Evolutionary conservation across 2,888 invertebrate genomes (phyloP).

Genomic region (Drosophila macrospina): DNA sequence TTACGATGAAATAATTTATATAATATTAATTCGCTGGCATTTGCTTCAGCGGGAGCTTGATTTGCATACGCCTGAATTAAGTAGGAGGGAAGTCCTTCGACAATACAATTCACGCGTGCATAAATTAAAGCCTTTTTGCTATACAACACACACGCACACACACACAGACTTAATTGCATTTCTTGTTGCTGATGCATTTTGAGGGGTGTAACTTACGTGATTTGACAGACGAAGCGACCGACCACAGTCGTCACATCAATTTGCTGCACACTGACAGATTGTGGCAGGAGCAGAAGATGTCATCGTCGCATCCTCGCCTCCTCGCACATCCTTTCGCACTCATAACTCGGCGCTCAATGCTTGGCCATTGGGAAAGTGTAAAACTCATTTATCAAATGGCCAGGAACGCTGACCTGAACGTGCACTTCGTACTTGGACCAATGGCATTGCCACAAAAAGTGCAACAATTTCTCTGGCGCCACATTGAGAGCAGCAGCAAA

Average conservation of each 20-base stretch:
- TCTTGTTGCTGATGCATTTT: background rate
- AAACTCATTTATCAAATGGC: constrained; percentile 78
- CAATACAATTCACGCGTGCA: constrained; percentile 39
- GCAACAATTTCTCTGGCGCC: constrained; percentile 64
- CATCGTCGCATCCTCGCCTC: constrained; percentile 36
- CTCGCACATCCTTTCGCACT: constrained; percentile 39
- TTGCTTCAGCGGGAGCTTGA: background rate
- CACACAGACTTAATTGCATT: constrained; percentile 40
- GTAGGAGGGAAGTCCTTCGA: background rate
- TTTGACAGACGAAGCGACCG: constrained; percentile 2
- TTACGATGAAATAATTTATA: too few relatives aligned
- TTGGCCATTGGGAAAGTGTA: constrained; percentile 61
- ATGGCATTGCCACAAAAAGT: constrained; percentile 60
- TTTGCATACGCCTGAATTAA: background rate
- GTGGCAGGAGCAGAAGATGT: constrained; percentile 52
- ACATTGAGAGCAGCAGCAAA: constrained; percentile 22
- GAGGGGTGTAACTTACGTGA: background rate
- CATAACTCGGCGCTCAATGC: constrained; percentile 58
- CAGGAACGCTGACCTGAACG: constrained; percentile 57
- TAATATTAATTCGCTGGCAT: too few relatives aligned
- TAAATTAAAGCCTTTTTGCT: constrained; percentile 54
- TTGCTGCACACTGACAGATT: constrained; percentile 66
- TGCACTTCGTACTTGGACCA: constrained; percentile 29
- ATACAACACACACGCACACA: constrained; percentile 34
- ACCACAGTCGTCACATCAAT: constrained; percentile 62